phyloP scores from a whole-genome alignment of 2,888 invertebrate species.

The Plebejus argus region DNA sequence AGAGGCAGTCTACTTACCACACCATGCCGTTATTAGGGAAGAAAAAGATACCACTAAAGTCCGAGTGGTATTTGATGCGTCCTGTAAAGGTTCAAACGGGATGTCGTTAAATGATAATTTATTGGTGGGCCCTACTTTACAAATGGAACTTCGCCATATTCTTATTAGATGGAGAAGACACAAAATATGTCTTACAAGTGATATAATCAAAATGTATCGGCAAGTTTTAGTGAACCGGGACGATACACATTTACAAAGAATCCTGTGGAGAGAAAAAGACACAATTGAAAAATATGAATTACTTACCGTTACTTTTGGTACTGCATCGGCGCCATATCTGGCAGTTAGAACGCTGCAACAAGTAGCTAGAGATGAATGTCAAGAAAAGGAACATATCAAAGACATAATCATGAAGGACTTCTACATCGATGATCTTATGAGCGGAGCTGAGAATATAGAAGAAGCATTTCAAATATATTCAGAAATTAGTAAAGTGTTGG shows the following conservation, averaged over 20 bases:
- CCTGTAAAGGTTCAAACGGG: conserved; percentile 15
- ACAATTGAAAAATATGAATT: too few relatives aligned
- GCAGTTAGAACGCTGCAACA: conserved; percentile 21
- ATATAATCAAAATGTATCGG: conserved; percentile 33
- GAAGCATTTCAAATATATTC: conserved; percentile 16
- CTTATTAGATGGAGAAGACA: not conserved
- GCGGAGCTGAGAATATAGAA: not conserved
- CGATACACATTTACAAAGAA: too few relatives aligned
- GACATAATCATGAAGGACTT: conserved; percentile 17
- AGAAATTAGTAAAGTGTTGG: conserved; percentile 29
- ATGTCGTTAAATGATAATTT: conserved; percentile 40
- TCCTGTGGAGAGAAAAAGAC: too few relatives aligned
- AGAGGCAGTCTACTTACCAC: conserved; percentile 44
- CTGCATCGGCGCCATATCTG: not conserved
- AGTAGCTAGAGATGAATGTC: conserved; percentile 2
- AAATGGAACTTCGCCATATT: conserved; percentile 36
- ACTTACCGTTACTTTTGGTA: not conserved
- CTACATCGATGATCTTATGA: conserved; percentile 35
- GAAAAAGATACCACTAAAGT: conserved; percentile 39
- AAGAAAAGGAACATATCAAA: not conserved
- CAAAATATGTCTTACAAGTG: conserved; percentile 33
- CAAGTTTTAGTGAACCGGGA: not conserved
- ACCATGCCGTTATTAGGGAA: conserved; percentile 46
- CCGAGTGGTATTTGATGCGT: conserved; percentile 40
- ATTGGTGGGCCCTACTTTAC: conserved; percentile 40